A percentile compares a stretch with the other conserved stretches of the same genome.
phyloP scores from a whole-genome alignment of 37 sponge, comb jelly and placozoan species.

The Corticium candelabrum region DNA sequence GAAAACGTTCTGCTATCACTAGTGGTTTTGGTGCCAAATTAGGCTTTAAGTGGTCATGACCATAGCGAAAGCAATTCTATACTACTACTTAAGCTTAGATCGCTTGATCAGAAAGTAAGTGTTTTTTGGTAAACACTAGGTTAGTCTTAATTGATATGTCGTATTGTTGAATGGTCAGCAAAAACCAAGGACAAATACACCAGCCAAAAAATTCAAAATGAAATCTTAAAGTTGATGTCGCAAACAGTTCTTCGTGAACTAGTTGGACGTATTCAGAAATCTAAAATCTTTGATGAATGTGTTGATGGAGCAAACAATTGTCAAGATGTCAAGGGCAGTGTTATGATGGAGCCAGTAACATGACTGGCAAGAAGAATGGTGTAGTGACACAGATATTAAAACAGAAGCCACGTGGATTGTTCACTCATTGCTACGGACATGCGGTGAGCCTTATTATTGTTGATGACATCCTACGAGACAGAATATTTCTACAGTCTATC shows the following conservation, averaged over 20 bases:
- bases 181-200: slow-evolving; percentile 27
- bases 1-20: too few species aligned
- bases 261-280: slow-evolving; percentile 2
- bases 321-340: slow-evolving; percentile 22
- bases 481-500: slow-evolving; percentile 6
- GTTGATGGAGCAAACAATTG: slow-evolving; percentile 22
- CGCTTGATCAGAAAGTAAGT: too few species aligned
- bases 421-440: slow-evolving; percentile 31
- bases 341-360: slow-evolving; percentile 29
- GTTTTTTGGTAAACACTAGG: too few species aligned
- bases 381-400: slow-evolving; percentile 9
- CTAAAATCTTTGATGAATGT: slow-evolving; percentile 26
- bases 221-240: slow-evolving; percentile 15
- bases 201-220: slow-evolving; percentile 35
- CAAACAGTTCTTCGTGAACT: slow-evolving; percentile 13
- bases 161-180: too few species aligned
- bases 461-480: slow-evolving; percentile 1
- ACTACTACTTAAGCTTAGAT: too few species aligned
- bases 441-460: slow-evolving; percentile 14
- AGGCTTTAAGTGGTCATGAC: too few species aligned
- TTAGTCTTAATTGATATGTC: too few species aligned
- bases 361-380: slow-evolving; percentile 24
- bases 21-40: too few species aligned
- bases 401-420: slow-evolving; percentile 18
- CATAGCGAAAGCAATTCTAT: too few species aligned